Conservation (phyloP, 2,888 invertebrate species). For the Lepidochitona cinerea region DNA sequence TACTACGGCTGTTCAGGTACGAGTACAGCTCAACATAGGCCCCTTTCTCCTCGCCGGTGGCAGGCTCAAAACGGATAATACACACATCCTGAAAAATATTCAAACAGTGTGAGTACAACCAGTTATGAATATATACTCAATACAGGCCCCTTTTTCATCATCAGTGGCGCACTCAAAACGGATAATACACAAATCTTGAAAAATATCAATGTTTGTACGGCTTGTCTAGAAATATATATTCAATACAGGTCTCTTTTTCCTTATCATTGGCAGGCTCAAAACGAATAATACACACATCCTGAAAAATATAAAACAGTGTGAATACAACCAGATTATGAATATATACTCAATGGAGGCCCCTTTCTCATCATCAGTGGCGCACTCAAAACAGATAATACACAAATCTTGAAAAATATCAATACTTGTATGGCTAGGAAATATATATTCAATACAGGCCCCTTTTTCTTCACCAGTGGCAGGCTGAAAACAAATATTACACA, state of each 20-base stretch:
- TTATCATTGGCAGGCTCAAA: slow-evolving; percentile 86
- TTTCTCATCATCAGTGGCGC: slow-evolving; percentile 83
- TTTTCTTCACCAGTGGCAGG: slow-evolving; percentile 84
- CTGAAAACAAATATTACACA: slow-evolving; percentile 84
- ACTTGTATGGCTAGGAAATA: not conserved
- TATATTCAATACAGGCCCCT: slow-evolving; percentile 83
- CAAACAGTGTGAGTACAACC: not conserved
- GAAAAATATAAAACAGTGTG: too few relatives aligned
- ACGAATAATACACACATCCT: slow-evolving; percentile 86
- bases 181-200: slow-evolving; percentile 83
- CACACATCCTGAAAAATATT: slow-evolving; percentile 81
- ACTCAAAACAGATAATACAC: slow-evolving; percentile 84
- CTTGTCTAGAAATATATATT: slow-evolving; percentile 57
- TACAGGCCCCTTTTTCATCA: slow-evolving; percentile 84
- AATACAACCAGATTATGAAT: too few relatives aligned
- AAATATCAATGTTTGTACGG: slow-evolving; percentile 5
- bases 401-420: slow-evolving; percentile 77
- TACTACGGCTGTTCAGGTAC: slow-evolving; percentile 85
- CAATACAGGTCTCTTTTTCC: slow-evolving; percentile 83
- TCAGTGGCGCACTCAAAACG: slow-evolving; percentile 85
- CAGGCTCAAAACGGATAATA: slow-evolving; percentile 84
- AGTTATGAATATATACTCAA: slow-evolving; percentile 72
- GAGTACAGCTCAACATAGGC: slow-evolving; percentile 89
- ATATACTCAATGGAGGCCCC: slow-evolving; percentile 86
- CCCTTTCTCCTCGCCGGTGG: slow-evolving; percentile 82